Percentiles rank a stretch among this genome's conserved stretches.
Evolutionary conservation across 1,140 invertebrate genomes (phyloP).

Genomic region (Euglossa dilemma): DNA sequence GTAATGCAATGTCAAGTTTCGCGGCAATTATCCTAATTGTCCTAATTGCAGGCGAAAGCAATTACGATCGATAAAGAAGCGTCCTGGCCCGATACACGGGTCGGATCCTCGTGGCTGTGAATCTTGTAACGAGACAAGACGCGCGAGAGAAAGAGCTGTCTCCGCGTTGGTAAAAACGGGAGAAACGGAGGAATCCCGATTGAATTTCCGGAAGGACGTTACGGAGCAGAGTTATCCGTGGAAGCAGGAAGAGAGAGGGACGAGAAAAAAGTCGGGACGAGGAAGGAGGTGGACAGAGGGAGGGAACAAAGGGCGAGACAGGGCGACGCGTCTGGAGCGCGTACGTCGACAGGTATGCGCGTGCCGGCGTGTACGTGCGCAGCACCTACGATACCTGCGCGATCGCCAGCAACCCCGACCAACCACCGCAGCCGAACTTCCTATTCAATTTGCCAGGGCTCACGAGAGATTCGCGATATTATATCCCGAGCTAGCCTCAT

Average conservation of each 20-base stretch:
- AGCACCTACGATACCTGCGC: not conserved
- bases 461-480: slow-evolving; percentile 25
- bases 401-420: too few species aligned
- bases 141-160: too few species aligned
- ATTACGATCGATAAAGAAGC: not conserved
- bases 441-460: slow-evolving; percentile 35
- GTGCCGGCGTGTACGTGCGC: not conserved
- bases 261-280: not conserved
- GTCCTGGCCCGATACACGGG: too few species aligned
- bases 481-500: slow-evolving; percentile 39
- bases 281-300: not conserved
- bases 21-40: slow-evolving; percentile 24
- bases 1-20: slow-evolving; percentile 13
- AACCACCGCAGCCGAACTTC: too few species aligned
- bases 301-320: not conserved
- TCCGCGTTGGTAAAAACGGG: too few species aligned
- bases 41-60: not conserved
- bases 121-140: too few species aligned
- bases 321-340: not conserved
- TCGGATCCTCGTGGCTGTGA: too few species aligned
- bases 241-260: not conserved
- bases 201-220: not conserved
- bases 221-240: too few species aligned
- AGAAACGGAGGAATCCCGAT: not conserved
- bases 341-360: not conserved